Conservation (phyloP, 2,113 vertebrate species). For the Forbesichthys agassizii region DNA sequence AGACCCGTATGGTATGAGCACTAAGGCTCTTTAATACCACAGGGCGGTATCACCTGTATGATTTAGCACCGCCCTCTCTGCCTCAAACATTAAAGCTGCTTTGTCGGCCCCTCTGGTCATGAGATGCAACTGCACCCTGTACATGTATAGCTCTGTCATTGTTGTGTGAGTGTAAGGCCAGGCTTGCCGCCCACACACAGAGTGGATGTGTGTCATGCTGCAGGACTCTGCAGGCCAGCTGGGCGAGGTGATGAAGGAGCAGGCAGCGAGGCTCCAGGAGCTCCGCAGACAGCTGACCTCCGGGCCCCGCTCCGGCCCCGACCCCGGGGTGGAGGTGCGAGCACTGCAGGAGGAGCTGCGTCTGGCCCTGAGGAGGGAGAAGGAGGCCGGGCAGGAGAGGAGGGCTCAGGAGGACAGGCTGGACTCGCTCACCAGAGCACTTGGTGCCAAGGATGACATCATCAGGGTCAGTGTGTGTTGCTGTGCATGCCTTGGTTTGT, state of each 20-base stretch:
- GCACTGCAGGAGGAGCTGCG: slow-evolving; percentile 83
- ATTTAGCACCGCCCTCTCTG: neutral
- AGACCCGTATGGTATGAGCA: neutral
- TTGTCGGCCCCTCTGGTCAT: too few species aligned
- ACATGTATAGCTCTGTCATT: too few species aligned
- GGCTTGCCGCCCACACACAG: neutral
- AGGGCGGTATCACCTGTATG: neutral
- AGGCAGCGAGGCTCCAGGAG: slow-evolving; percentile 79
- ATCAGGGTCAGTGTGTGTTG: slow-evolving; percentile 79
- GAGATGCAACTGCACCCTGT: too few species aligned
- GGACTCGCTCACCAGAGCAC: slow-evolving; percentile 79
- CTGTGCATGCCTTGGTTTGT: neutral
- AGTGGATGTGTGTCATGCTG: neutral
- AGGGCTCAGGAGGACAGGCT: slow-evolving; percentile 78
- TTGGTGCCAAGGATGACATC: slow-evolving; percentile 84
- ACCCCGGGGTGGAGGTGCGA: slow-evolving; percentile 59
- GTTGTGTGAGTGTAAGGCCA: neutral
- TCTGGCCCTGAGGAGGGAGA: slow-evolving; percentile 81
- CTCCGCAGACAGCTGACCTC: slow-evolving; percentile 78
- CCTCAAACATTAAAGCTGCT: too few species aligned
- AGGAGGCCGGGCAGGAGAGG: slow-evolving; percentile 84
- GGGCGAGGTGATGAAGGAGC: slow-evolving; percentile 79
- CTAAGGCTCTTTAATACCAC: neutral
- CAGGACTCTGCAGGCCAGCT: slow-evolving; percentile 81
- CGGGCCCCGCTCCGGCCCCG: slow-evolving; percentile 3